These are phyloP conservation scores for Scolopax rusticola DNA, from an alignment of 2,797 vertebrate species.

Conservation along the genomic window DNA sequence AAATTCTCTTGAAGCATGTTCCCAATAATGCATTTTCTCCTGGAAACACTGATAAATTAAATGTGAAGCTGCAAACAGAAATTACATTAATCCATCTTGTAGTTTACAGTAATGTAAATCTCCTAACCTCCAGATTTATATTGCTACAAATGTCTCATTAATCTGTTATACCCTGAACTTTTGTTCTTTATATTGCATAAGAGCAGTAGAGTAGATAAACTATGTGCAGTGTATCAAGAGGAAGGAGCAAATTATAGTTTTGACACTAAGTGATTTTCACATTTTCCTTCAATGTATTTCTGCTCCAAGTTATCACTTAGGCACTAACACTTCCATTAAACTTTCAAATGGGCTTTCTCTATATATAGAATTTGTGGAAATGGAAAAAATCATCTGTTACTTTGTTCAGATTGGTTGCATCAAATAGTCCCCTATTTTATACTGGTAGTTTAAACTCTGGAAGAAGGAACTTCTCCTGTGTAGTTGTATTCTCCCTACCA, in stretches of 20 bases:
- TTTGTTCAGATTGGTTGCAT: neutral
- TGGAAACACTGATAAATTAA: conserved; percentile 64
- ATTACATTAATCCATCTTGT: conserved; percentile 75
- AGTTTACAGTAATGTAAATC: conserved; percentile 55
- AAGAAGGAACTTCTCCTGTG: neutral
- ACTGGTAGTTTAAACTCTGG: neutral
- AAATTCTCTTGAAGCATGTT: conserved; percentile 4
- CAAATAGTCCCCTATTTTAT: neutral
- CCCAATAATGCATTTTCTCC: conserved; percentile 48
- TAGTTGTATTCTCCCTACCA: neutral
- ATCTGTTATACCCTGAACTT: conserved; percentile 55
- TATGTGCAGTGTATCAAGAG: neutral
- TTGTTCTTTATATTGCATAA: conserved; percentile 12
- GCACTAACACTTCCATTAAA: conserved; percentile 33
- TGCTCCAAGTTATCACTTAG: conserved; percentile 21
- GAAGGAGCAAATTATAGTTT: conserved; percentile 53
- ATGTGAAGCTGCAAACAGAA: conserved; percentile 54
- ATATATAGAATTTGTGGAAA: neutral
- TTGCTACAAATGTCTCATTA: conserved; percentile 56
- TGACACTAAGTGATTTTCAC: conserved; percentile 62
- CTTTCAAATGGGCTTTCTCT: conserved; percentile 38
- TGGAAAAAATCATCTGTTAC: neutral
- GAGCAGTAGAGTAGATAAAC: conserved; percentile 50
- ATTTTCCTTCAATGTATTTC: conserved; percentile 19
- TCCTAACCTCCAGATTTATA: conserved; percentile 64